Percentiles rank a stretch among this genome's conserved stretches.
phyloP scores from a whole-genome alignment of 2,888 invertebrate species.

The Andrena fulva region DNA sequence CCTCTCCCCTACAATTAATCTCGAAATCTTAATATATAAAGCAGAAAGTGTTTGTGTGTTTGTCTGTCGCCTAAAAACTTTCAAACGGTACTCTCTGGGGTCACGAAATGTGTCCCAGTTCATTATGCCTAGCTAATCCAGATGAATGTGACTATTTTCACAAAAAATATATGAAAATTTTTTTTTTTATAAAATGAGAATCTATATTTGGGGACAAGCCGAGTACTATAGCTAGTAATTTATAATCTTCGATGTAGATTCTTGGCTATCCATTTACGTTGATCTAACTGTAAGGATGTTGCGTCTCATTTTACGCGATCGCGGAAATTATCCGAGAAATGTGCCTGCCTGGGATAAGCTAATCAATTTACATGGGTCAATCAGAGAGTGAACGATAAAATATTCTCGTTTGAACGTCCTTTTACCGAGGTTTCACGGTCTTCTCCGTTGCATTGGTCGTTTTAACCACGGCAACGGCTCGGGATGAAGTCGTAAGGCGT shows the following conservation, averaged over 20 bases:
- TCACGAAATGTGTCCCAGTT: too few species aligned
- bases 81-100: too few species aligned
- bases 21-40: background rate
- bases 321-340: constrained; percentile 1
- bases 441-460: constrained; percentile 17
- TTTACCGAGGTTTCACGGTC: constrained; percentile 44
- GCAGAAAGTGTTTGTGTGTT: too few species aligned
- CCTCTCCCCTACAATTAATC: background rate
- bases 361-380: constrained; percentile 49
- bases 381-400: constrained; percentile 34
- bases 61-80: too few species aligned
- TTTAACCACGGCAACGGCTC: constrained; percentile 45
- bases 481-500: constrained; percentile 73
- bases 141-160: too few species aligned
- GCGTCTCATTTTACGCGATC: constrained; percentile 4
- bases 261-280: constrained; percentile 16
- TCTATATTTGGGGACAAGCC: too few species aligned
- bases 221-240: background rate
- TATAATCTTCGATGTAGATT: background rate
- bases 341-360: constrained; percentile 13
- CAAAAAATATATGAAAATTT: too few species aligned
- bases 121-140: too few species aligned
- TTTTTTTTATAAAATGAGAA: too few species aligned
- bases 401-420: constrained; percentile 39
- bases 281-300: background rate